These are phyloP conservation scores for Hycleus cichorii DNA, from an alignment of 1,140 invertebrate species.

Conservation along the genomic window DNA sequence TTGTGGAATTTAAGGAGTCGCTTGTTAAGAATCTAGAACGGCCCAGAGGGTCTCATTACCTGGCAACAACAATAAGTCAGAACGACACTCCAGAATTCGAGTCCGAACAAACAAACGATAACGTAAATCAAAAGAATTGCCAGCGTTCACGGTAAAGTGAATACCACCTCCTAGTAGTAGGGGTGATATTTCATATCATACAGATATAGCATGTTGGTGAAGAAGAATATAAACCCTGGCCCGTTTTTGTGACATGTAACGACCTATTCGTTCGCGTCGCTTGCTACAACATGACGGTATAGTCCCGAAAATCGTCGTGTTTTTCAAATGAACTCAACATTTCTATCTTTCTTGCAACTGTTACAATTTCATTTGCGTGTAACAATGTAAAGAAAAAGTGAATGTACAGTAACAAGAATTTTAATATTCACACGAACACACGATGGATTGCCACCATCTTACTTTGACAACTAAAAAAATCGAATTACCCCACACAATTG, in stretches of 20 bases:
- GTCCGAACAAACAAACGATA: slow-evolving; percentile 25
- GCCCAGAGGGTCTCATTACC: slow-evolving; percentile 11
- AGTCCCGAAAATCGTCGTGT: background rate
- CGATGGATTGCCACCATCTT: too few species aligned
- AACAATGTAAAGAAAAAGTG: too few species aligned
- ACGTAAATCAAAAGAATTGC: slow-evolving; percentile 30
- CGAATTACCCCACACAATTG: too few species aligned
- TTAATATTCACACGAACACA: too few species aligned
- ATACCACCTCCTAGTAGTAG: slow-evolving; percentile 24
- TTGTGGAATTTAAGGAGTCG: too few species aligned
- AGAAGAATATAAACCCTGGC: slow-evolving; percentile 15
- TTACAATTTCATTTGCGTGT: too few species aligned
- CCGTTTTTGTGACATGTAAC: slow-evolving; percentile 23
- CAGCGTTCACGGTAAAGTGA: slow-evolving; percentile 28
- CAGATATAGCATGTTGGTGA: slow-evolving; percentile 25
- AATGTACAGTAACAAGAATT: too few species aligned
- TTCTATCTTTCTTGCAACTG: too few species aligned
- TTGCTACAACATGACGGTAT: slow-evolving; percentile 8
- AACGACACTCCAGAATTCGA: slow-evolving; percentile 8
- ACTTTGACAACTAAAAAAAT: too few species aligned
- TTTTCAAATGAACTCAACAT: background rate
- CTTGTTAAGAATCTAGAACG: too few species aligned
- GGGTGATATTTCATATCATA: slow-evolving; percentile 22
- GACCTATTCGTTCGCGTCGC: slow-evolving; percentile 19
- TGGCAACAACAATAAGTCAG: slow-evolving; percentile 10